Evolutionary conservation across 2,797 vertebrate species (phyloP).

Genomic region (Microtus agrestis): DNA sequence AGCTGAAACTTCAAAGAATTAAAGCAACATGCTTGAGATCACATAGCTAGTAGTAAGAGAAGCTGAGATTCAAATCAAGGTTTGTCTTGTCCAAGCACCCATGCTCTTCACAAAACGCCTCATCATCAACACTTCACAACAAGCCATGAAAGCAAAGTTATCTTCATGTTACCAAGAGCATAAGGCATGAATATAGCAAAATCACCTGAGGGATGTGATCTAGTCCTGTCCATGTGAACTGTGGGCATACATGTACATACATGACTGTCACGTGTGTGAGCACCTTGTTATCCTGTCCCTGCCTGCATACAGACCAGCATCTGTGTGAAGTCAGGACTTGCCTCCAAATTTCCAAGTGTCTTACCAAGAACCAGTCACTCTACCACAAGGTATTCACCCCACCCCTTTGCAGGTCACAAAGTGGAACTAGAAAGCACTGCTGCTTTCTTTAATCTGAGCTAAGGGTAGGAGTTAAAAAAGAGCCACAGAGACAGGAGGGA

Average conservation of each 20-base stretch:
- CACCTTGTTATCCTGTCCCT: not conserved
- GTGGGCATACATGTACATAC: not conserved
- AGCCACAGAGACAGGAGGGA: slow-evolving; percentile 62
- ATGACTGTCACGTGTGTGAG: not conserved
- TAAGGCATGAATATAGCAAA: not conserved
- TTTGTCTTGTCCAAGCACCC: slow-evolving; percentile 18
- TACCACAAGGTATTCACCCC: slow-evolving; percentile 32
- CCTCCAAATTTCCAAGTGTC: slow-evolving; percentile 62
- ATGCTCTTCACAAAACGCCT: not conserved
- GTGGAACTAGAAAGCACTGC: slow-evolving; percentile 62
- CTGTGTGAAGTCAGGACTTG: slow-evolving; percentile 69
- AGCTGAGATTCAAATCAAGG: slow-evolving; percentile 18
- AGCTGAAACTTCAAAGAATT: slow-evolving; percentile 35
- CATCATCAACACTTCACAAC: not conserved
- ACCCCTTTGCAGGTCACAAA: slow-evolving; percentile 55
- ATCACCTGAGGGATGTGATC: slow-evolving; percentile 29
- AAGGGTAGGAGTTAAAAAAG: slow-evolving; percentile 67
- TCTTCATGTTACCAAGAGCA: slow-evolving; percentile 38
- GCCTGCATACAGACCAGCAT: slow-evolving; percentile 11
- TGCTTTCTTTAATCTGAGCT: slow-evolving; percentile 74
- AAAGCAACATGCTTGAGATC: slow-evolving; percentile 51
- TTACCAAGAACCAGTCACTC: slow-evolving; percentile 48
- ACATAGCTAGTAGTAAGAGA: slow-evolving; percentile 40
- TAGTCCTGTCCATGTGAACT: not conserved
- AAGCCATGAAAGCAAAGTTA: slow-evolving; percentile 13